Evolutionary conservation across 2,888 invertebrate species (phyloP), one percentile per base, ranked within the genome.

Genomic region (Apomyelois bistriatella): DNA sequence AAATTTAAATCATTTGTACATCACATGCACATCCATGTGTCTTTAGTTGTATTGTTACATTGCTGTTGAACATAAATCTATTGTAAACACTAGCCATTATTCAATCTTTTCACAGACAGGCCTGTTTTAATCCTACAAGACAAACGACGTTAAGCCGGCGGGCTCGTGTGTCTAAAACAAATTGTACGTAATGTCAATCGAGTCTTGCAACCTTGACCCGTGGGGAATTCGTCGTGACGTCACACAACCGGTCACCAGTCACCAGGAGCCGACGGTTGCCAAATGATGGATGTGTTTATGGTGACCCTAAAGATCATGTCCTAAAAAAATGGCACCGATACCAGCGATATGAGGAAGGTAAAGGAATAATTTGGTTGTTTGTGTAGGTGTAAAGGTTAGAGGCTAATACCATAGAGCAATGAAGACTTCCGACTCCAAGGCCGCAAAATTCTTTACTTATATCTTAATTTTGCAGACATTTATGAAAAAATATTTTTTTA

Each of bases 201-300:
- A 3, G 15, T 15, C 43, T 42, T 7, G n/a, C 5, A 32, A 46
- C 46, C 46, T 46, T 46, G 46, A 46, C 30, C 46, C 15, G 46
- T 8, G 32, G 30, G 30, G 46, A 46, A 46, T 46, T 46, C 32
- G 32, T 13, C 8, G 32, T 46, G 46, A 46, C 46, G 46, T 46
- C 46, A 46, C 4, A 4, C 30, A 46, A 15, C 46, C 22, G 41
- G 15, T 28, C 30, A 32, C 32, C 30, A 32, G 32, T 12, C 8
- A 7, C 32, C 46, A 30, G 6, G 7, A 46, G 22, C 10, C 22
- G n/a, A n/a, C n/a, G n/a, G 30, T 42, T 22, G 10, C 22, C 42
- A 28, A 30, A 46, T 46, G 46, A 46, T 46, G 46, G 46, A 46
- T 46, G 32, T 13, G 10, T 17, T 16, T 41, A 9, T 46, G 15